A percentile compares a stretch with the other conserved stretches of the same genome.
These are phyloP conservation scores for Sinocyclocheilus anshuiensis DNA, from an alignment of 2,113 vertebrate genomes.

Conservation along the genomic window DNA sequence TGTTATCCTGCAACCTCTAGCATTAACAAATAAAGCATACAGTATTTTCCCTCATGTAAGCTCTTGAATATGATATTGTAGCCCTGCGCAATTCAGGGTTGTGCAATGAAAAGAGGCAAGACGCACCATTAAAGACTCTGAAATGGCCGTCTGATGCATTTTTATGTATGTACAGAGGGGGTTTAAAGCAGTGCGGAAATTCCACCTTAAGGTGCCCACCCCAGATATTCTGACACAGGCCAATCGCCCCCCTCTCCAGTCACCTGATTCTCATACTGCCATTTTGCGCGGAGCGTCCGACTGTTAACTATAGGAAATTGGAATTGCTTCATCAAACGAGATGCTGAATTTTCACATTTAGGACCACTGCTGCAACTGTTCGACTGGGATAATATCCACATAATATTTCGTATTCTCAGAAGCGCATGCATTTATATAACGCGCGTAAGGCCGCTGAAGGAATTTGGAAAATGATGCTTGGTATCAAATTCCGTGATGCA, in stretches of 20 bases:
- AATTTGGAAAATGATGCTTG: constrained; percentile 51
- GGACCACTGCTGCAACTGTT: constrained; percentile 15
- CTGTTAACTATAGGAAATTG: constrained; percentile 60
- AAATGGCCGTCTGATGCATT: constrained; percentile 49
- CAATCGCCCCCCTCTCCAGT: constrained; percentile 72
- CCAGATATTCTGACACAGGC: constrained; percentile 62
- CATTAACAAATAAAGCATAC: constrained; percentile 29
- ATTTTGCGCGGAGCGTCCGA: constrained; percentile 80
- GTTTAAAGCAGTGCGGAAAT: constrained; percentile 56
- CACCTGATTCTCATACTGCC: constrained; percentile 81
- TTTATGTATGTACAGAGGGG: constrained; percentile 35
- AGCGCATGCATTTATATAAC: background rate
- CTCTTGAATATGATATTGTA: constrained; percentile 25
- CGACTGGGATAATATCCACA: background rate
- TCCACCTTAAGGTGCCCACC: constrained; percentile 78
- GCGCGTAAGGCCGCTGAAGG: constrained; percentile 37
- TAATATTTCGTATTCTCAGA: background rate
- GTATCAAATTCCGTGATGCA: constrained; percentile 36
- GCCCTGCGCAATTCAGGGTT: background rate
- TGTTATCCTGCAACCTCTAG: constrained; percentile 10
- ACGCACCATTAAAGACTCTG: constrained; percentile 35
- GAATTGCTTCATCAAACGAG: constrained; percentile 59
- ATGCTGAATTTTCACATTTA: constrained; percentile 40
- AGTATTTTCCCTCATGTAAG: background rate
- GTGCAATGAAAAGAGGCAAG: constrained; percentile 22